Evolutionary conservation across 2,888 invertebrate genomes (phyloP), one percentile per base, ranked within the genome.

Genomic region (Linnaemya tessellans): DNA sequence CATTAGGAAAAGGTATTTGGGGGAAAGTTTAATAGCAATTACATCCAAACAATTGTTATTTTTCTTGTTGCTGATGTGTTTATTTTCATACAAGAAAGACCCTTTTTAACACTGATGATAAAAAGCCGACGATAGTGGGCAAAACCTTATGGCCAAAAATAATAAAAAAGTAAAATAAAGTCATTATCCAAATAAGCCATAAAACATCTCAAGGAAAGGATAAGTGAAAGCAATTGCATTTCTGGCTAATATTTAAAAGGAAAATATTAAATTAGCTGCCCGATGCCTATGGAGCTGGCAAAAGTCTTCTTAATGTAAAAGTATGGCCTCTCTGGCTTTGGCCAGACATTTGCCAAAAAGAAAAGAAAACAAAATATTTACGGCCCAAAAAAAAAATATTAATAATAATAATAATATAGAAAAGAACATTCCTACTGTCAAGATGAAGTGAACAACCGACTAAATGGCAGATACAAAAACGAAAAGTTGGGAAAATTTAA

Each of bases 11-110:
- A 62, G 62, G 67, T 30, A 74, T 62, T 75, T 62, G 70, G 25
- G 70, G 11, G 25, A 68, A 51, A 43, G 68, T 80, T 74, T 68
- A 41, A 81, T 68, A 68, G 68, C 75, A 81, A 81, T 81, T 81
- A 81, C 74, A 68, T 68, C 15, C 67, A 68, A 60, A 68, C 68
- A 74, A 62, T 30, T 51, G 18, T 41, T 75, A 49, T 62, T 68
- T 11, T 43, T 64, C 15, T 56, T 56, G 3, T 46, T 18, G 30
- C 30, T 30, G 5, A 30, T 30, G 30, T 5, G 13, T 49, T 49
- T 22, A 20, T 46, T 30, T 20, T 74, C 22, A 22, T 25, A 25
- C 41, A 60, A 73, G 73, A 15, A n/a, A n/a, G n/a, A n/a, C n/a
- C 30, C 30, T 30, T 30, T 30, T 30, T 30, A 30, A 30, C 2